Conservation (phyloP, 2,113 vertebrate genomes). For the Scolopax mira region DNA sequence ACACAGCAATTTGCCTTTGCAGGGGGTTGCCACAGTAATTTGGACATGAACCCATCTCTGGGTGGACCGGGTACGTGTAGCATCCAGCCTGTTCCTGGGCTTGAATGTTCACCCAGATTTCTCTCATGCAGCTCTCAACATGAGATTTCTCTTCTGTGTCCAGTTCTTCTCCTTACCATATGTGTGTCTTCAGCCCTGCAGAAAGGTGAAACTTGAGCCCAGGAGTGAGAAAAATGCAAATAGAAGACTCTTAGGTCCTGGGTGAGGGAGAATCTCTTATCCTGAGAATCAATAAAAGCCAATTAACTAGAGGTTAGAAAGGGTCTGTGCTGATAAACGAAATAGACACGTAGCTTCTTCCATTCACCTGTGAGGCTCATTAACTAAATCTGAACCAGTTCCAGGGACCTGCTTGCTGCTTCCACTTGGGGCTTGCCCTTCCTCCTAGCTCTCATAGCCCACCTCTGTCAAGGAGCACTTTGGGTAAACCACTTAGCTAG, state of each 20-base stretch:
- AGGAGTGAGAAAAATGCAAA: background rate
- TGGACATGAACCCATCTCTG: background rate
- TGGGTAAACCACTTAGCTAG: background rate
- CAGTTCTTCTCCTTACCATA: background rate
- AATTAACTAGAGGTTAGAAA: constrained; percentile 29
- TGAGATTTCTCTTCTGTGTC: background rate
- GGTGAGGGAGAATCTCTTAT: background rate
- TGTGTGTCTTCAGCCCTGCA: background rate
- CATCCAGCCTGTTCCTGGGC: background rate
- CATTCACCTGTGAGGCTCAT: constrained; percentile 40
- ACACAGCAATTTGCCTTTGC: background rate
- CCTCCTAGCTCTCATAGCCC: background rate
- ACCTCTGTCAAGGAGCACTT: background rate
- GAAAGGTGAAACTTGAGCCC: background rate
- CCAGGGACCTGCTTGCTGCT: constrained; percentile 12
- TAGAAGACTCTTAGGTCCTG: background rate
- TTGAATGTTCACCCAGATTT: background rate
- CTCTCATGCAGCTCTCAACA: background rate
- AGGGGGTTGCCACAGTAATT: background rate
- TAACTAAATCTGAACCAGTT: constrained; percentile 33
- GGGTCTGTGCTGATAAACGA: constrained; percentile 26
- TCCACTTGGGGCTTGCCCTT: background rate
- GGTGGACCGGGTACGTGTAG: background rate
- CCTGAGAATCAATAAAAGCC: constrained; percentile 25
- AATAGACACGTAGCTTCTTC: constrained; percentile 1